These are phyloP conservation scores for Sarcophaga variegata DNA, from an alignment of 2,888 invertebrate genomes.

Conservation along the genomic window DNA sequence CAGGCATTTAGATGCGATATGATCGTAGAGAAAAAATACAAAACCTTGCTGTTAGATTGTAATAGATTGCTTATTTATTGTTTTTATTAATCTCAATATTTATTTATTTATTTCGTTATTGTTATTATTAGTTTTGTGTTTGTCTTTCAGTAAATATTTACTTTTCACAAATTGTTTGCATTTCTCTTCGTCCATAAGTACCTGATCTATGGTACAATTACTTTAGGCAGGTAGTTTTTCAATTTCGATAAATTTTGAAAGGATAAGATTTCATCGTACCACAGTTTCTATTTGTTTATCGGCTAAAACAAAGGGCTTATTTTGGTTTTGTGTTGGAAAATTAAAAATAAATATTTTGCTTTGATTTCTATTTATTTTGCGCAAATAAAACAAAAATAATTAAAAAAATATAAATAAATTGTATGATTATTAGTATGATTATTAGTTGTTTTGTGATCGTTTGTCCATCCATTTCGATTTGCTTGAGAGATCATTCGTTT, in stretches of 20 bases:
- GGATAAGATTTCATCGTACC: not conserved
- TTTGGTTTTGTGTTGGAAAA: conserved; percentile 43
- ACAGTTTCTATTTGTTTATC: not conserved
- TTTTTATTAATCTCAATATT: conserved; percentile 11
- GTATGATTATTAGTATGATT: not conserved
- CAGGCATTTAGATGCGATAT: too few relatives aligned
- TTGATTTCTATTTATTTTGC: conserved; percentile 51
- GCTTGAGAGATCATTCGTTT: not conserved
- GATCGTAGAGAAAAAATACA: too few relatives aligned
- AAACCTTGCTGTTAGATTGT: too few relatives aligned
- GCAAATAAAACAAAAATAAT: conserved; percentile 27
- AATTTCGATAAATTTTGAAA: not conserved
- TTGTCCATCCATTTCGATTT: not conserved
- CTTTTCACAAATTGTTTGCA: conserved; percentile 21
- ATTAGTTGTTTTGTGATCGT: not conserved
- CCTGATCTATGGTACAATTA: not conserved
- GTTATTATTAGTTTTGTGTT: conserved; percentile 24
- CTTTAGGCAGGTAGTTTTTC: not conserved
- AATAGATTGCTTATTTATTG: conserved; percentile 6
- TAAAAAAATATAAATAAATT: not conserved
- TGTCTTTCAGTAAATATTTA: conserved; percentile 41
- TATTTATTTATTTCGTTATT: conserved; percentile 26
- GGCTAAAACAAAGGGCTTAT: conserved; percentile 28
- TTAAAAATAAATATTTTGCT: conserved; percentile 65
- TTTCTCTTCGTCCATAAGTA: not conserved